Evolutionary conservation across 2,113 vertebrate genomes (phyloP), one percentile per base, ranked within the genome.

Genomic region (Notothenia rossii): DNA sequence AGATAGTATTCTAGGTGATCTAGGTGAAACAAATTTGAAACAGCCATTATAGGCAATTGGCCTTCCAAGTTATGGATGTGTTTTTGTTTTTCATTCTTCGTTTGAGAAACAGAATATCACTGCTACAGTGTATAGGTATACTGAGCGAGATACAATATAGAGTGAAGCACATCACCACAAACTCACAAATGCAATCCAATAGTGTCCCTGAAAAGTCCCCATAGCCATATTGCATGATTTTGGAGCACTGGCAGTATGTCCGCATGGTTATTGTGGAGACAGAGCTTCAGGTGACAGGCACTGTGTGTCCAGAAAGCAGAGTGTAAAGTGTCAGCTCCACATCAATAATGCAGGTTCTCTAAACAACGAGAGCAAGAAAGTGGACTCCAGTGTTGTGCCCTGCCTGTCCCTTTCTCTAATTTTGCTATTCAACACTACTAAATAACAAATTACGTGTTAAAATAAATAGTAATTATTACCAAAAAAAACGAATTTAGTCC

Each of bases 341-440:
- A 91, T 92, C 64, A 86, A 91, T 92, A 85, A 88, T 92, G 83
- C 85, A 92, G 46, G 10, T 55, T 0, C 0, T 54, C 66, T 54
- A 82, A 88, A 85, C 89, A 92, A 88, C 43, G 60, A 43, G 49
- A 51, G 54, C 54, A 29, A 63, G 55, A 64, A 48, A 56, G 46
- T 17, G 29, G 17, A 22, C 36, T 22, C 62, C 51, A 20, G 49
- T 22, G 36, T 54, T 48, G 22, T 18, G 10, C 17, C 48, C 50
- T 36, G n/a, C 7, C 70, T 36, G 40, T 15, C 11, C 14, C 40
- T 53, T 10, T 56, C 25, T 15, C 75, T 33, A 29, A 49, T 46
- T 22, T 15, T 54, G 45, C 7, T 7, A 13, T 67, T n/a, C 45
- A 10, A 22, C 4, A 53, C 45, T 29, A 29, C 46, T 45, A 17